Evolutionary conservation across 2,113 vertebrate species (phyloP), one percentile per base, ranked within the genome.

Genomic region (Lepus europaeus): DNA sequence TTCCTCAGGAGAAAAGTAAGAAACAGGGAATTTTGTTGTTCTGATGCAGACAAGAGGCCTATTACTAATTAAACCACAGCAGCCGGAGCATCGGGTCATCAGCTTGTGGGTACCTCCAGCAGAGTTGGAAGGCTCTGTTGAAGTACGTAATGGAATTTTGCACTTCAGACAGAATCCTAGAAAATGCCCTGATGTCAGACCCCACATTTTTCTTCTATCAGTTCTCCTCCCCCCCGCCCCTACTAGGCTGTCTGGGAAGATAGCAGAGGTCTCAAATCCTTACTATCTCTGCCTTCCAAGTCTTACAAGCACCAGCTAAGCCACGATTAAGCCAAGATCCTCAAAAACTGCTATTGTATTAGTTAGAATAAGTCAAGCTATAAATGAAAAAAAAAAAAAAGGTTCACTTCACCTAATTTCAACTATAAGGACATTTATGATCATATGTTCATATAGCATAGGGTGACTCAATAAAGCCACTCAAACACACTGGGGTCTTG

Each of bases 41-140:
- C 68, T 23, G 59, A 81, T 78, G 45, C 29, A 91, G 56, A 56
- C 22, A 39, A 93, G 36, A 85, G 63, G 33, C 33, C 79, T 25
- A n/a, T 69, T 68, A 59, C 84, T 96, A 93, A 96, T 94, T 87
- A 95, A 95, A 89, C 87, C 36, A 36, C 92, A 56, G 63, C 29
- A 94, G 66, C 84, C 77, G 31, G 51, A 83, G 77, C 14, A 29
- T 33, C 0, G 36, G 68, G 27, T 20, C 53, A 80, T 84, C 80
- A 78, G 81, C 77, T 22, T 20, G 59, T 22, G 25, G 31, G 49
- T 63, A 94, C 33, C 87, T 78, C 83, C 70, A 79, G 80, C 91
- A 64, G 51, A 13, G 36, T 23, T 76, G 49, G 66, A 87, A 89
- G 51, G 20, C 68, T 83, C 93, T 89, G 29, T 9, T 87, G 90